phyloP scores from a whole-genome alignment of 2,888 invertebrate species.

The Melinaea marsaeus region DNA sequence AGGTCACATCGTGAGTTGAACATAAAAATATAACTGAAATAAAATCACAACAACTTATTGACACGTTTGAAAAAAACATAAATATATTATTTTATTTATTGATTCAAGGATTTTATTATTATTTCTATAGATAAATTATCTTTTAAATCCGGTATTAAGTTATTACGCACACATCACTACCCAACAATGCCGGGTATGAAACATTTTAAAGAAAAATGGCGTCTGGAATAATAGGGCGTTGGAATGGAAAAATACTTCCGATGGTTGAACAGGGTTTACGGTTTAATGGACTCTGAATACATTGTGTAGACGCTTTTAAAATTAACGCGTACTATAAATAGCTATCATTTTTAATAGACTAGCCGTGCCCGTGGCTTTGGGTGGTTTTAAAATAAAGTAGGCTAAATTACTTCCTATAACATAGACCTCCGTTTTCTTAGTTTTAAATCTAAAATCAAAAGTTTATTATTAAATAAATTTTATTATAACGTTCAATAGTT shows the following conservation, averaged over 20 bases:
- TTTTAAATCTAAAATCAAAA: too few species aligned
- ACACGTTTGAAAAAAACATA: constrained; percentile 11
- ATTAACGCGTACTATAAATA: constrained; percentile 10
- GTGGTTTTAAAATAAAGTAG: too few species aligned
- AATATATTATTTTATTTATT: constrained; percentile 2
- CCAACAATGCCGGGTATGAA: constrained; percentile 29
- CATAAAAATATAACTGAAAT: constrained; percentile 24
- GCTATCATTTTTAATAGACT: neutral
- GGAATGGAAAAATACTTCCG: constrained; percentile 38
- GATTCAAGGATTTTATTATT: neutral
- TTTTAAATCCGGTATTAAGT: constrained; percentile 34
- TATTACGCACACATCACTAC: constrained; percentile 41
- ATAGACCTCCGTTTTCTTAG: too few species aligned
- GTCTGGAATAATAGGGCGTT: constrained; percentile 32
- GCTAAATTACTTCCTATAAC: too few species aligned
- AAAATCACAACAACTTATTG: constrained; percentile 27
- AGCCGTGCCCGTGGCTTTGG: too few species aligned
- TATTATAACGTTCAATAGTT: too few species aligned
- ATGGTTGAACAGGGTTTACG: constrained; percentile 25
- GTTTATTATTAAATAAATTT: too few species aligned
- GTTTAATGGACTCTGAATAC: constrained; percentile 16
- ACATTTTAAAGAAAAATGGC: constrained; percentile 32
- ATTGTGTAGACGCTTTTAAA: constrained; percentile 13
- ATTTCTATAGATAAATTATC: too few species aligned
- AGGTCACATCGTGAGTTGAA: constrained; percentile 24